phyloP scores from a whole-genome alignment of 2,888 invertebrate species.

The Abrostola tripartita region DNA sequence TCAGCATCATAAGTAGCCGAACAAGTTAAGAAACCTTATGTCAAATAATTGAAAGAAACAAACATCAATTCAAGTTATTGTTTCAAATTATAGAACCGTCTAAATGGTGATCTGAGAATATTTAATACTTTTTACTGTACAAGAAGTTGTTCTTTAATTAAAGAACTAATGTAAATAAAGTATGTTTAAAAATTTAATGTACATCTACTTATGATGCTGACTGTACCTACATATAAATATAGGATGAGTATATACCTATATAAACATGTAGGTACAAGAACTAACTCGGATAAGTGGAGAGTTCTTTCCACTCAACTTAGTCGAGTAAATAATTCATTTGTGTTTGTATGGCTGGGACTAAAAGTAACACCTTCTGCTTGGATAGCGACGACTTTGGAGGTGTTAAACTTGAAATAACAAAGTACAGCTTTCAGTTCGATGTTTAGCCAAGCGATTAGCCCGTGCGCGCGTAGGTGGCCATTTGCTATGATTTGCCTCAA shows the following conservation, averaged over 20 bases:
- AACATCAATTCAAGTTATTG: too few relatives aligned
- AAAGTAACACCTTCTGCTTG: constrained; percentile 60
- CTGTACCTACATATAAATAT: constrained; percentile 14
- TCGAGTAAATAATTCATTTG: constrained; percentile 46
- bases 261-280: constrained; percentile 17
- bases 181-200: too few relatives aligned
- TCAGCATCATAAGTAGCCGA: too few relatives aligned
- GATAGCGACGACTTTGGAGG: constrained; percentile 55
- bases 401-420: constrained; percentile 67
- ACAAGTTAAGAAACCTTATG: too few relatives aligned
- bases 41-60: too few relatives aligned
- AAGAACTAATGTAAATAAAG: too few relatives aligned
- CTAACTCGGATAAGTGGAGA: constrained; percentile 27
- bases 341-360: constrained; percentile 48
- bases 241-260: background rate
- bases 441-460: constrained; percentile 71
- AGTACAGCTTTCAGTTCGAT: constrained; percentile 63
- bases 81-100: too few relatives aligned
- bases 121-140: too few relatives aligned
- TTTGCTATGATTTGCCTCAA: constrained; percentile 64
- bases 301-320: constrained; percentile 37
- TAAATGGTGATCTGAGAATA: too few relatives aligned
- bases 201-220: too few relatives aligned
- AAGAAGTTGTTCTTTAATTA: too few relatives aligned
- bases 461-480: constrained; percentile 64